Conservation (phyloP, 2,797 vertebrate species). For the Mormyrops attenuatus region DNA sequence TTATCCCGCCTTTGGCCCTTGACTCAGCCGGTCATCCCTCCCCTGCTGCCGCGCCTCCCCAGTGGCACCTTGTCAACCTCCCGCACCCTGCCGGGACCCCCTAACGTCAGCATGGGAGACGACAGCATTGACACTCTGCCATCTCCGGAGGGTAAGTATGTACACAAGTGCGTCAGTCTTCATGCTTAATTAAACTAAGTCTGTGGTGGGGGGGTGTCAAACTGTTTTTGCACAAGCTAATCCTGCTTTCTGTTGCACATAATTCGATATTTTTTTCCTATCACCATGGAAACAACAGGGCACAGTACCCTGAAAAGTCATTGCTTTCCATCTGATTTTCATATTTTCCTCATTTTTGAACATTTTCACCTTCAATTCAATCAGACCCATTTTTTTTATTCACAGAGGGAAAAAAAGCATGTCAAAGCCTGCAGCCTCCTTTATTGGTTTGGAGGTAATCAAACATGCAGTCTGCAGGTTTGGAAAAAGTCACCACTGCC, state of each 20-base stretch:
- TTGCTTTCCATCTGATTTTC: background rate
- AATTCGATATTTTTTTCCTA: background rate
- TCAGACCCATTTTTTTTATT: background rate
- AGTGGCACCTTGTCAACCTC: background rate
- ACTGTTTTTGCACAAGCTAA: background rate
- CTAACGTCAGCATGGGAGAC: constrained; percentile 12
- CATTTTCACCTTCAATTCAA: background rate
- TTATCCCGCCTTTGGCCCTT: background rate
- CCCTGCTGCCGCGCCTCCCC: background rate
- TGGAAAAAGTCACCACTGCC: background rate
- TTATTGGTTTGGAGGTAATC: constrained; percentile 6
- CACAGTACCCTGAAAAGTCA: background rate
- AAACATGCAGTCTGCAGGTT: background rate
- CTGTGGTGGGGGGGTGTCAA: background rate
- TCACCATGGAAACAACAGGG: background rate
- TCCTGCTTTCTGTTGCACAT: background rate
- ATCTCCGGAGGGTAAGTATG: constrained; percentile 25
- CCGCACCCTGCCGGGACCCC: background rate
- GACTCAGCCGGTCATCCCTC: background rate
- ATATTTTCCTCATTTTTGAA: background rate
- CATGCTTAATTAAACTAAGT: background rate
- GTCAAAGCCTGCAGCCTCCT: background rate
- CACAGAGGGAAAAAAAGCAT: background rate
- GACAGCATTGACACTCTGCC: background rate
- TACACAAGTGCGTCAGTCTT: background rate